Base-by-base conservation (phyloP, 2,888 invertebrate genomes). In the Meiosimyza platycephala region DNA sequence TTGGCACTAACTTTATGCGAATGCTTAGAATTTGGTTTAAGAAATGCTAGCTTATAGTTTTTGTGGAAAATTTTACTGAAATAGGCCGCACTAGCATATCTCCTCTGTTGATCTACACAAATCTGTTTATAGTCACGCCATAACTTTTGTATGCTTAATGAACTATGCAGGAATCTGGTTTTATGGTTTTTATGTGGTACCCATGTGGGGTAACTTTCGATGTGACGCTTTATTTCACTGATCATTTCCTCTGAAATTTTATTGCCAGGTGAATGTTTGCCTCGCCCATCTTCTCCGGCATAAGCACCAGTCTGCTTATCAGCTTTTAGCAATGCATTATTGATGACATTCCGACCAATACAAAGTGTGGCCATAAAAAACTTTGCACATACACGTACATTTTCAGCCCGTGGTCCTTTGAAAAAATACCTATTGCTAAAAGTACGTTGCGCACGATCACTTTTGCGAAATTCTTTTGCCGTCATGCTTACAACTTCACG, bases 141-240 rank as follows among this genome's bases (percentile, higher is more conserved):
- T 78, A 79, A 77, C 64, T 75, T 72, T 59, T 75, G 76, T 13
- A 79, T 78, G 54, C 72, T 77, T 52, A 79, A 40, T 6, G 76
- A 76, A 66, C 77, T 73, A 66, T 79, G 78, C 15, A 79, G 33
- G 65, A 72, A 77, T 50, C 76, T 75, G 6, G 76, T 77, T 71
- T 79, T 79, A 47, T 72, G 72, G 28, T 68, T 75, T 57, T 78
- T 79, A 33, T 75, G 73, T 18, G 79, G 78, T 59, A 77, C 72
- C 79, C 79, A 79, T 33, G 73, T 75, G 33, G 79, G 78, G 65
- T 76, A 78, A n/a, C 78, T 76, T n/a, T 72, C 74, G n/a, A 79
- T 78, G 55, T 78, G 76, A 28, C 73, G 75, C n/a, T 74, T 66
- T 16, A 77, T 73, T 9, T 74, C 75, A n/a, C 72, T 52, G 12